Evolutionary conservation across 2,113 vertebrate species (phyloP).

Genomic region (Cisticola juncidis): DNA sequence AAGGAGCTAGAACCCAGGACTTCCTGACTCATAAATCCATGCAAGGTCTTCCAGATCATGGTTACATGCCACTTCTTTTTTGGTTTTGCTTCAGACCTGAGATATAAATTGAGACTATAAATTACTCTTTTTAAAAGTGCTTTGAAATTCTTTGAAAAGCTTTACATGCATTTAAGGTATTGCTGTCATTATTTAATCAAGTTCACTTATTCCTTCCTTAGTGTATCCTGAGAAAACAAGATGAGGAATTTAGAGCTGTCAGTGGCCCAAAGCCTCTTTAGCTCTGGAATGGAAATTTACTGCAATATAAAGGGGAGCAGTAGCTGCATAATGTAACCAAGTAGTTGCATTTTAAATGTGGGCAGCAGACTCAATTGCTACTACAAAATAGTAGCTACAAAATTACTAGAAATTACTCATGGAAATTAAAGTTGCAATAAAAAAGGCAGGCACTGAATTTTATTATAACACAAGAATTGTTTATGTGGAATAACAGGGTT

Average conservation of each 20-base stretch:
- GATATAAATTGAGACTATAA: background rate
- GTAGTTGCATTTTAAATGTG: background rate
- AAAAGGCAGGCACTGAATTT: background rate
- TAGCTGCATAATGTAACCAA: background rate
- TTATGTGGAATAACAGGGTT: background rate
- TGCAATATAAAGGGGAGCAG: background rate
- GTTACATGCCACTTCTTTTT: background rate
- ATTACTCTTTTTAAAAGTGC: background rate
- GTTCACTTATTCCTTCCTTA: slow-evolving; percentile 3
- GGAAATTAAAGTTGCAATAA: slow-evolving; percentile 35
- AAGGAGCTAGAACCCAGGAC: background rate
- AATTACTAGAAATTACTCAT: slow-evolving; percentile 34
- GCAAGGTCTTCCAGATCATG: background rate
- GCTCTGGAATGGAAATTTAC: background rate
- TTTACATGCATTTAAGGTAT: background rate
- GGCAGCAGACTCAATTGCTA: background rate
- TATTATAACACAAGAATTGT: background rate
- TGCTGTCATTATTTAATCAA: background rate
- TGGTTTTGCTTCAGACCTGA: background rate
- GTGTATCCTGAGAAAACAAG: background rate
- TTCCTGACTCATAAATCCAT: slow-evolving; percentile 16
- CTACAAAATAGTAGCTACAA: background rate
- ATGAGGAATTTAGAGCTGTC: background rate
- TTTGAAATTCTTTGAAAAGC: background rate
- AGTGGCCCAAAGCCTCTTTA: background rate